A percentile compares a stretch with the other conserved stretches of the same genome.
These are phyloP conservation scores for Aplocera efformata DNA, from an alignment of 2,888 invertebrate species.

Conservation along the genomic window DNA sequence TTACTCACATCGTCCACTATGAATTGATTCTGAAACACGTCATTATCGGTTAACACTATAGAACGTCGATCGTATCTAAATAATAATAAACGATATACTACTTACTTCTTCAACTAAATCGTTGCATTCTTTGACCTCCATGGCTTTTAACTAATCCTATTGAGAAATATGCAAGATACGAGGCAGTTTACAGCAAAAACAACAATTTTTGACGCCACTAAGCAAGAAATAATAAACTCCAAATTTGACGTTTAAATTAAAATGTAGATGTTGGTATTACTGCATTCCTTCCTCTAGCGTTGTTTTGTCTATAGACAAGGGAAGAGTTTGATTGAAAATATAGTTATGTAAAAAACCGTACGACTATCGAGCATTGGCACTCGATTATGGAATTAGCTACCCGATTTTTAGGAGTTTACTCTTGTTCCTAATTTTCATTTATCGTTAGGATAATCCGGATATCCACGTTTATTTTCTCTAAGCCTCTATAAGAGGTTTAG, in stretches of 20 bases:
- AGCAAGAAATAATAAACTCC: constrained; percentile 27
- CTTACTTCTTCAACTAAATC: constrained; percentile 76
- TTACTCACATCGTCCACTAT: constrained; percentile 98
- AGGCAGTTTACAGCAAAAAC: constrained; percentile 49
- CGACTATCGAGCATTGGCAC: no score
- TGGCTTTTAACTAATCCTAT: constrained; percentile 45
- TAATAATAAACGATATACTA: constrained; percentile 15
- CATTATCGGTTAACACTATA: constrained; percentile 41
- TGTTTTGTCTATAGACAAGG: constrained; percentile 21
- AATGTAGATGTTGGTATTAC: constrained; percentile 21
- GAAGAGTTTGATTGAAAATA: constrained; percentile 1
- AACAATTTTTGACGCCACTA: constrained; percentile 64
- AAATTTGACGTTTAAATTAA: constrained; percentile 30
- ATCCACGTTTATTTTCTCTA: no score
- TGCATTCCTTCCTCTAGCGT: neutral
- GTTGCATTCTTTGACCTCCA: constrained; percentile 76
- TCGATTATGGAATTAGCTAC: no score
- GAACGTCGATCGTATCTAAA: constrained; percentile 25
- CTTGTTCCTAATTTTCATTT: no score
- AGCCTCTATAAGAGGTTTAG: no score
- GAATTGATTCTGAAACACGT: constrained; percentile 90
- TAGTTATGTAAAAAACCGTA: no score
- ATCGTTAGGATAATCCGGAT: no score
- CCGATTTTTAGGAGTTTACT: no score
- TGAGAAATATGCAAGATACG: constrained; percentile 30